phyloP scores from a whole-genome alignment of 2,113 vertebrate species.

The Cichladusa arquata region DNA sequence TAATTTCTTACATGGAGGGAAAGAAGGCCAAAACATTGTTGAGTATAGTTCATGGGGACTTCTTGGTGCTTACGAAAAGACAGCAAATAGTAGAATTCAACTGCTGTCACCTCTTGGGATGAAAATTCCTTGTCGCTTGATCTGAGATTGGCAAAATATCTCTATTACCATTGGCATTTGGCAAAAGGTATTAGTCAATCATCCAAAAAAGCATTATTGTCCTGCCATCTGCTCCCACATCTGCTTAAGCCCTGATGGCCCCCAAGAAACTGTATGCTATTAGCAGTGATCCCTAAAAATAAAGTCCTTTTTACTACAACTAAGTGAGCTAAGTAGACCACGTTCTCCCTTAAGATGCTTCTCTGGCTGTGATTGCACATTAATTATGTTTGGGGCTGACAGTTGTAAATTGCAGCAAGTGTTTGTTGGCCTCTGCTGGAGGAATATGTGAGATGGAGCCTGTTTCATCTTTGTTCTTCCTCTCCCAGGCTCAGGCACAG shows the following conservation, averaged over 20 bases:
- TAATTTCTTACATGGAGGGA: neutral
- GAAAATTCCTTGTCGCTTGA: neutral
- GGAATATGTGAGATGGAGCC: neutral
- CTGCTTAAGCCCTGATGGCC: slow-evolving; percentile 38
- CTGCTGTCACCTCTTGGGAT: neutral
- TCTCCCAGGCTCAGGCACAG: neutral
- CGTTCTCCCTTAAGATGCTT: neutral
- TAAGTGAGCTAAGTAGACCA: slow-evolving; percentile 1
- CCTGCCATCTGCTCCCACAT: slow-evolving; percentile 64
- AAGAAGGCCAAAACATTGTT: neutral
- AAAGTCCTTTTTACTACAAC: neutral
- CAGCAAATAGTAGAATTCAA: neutral
- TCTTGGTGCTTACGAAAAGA: neutral
- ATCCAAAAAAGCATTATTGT: slow-evolving; percentile 63
- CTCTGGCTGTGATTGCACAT: neutral
- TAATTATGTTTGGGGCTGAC: slow-evolving; percentile 15
- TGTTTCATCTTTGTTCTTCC: neutral
- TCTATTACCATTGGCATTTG: slow-evolving; percentile 60
- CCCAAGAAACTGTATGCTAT: slow-evolving; percentile 38
- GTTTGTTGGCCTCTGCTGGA: neutral
- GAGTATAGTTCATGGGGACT: neutral
- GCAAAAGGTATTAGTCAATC: slow-evolving; percentile 55
- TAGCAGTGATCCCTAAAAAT: slow-evolving; percentile 32
- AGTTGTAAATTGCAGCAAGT: neutral
- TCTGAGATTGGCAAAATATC: slow-evolving; percentile 39